Base-by-base conservation (phyloP, 53 echinoderm and acorn worm species). In the Paelopatides confundens region DNA sequence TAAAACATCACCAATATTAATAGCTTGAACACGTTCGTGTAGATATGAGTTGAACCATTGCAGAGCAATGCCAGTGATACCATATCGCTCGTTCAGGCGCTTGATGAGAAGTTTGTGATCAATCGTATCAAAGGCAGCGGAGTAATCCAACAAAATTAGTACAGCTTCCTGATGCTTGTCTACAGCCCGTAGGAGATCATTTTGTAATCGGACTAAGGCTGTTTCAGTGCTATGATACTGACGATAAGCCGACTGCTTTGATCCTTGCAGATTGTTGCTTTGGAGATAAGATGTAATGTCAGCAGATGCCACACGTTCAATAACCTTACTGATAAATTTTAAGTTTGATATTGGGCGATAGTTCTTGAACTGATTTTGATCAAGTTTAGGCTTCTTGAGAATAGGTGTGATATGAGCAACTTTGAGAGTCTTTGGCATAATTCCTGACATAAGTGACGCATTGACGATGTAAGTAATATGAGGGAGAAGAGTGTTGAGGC, bases 341-440 rank as follows among this genome's bases (percentile, higher is more conserved):
- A 89, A 36, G 38, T 89, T 89, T 23, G 85, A 84, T 49, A 85
- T 53, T 32, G 89, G 89, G 23, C 86, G 77, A 50, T 90, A 90
- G 33, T 81, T 86, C 18, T 79, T 66, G 14, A 86, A 68, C 49
- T 66, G 81, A 66, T 90, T 86, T 15, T 36, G 52, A 65, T 85
- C 81, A 32, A 77, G 67, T 47, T 85, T 90, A 30, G 78, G 10
- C 27, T 86, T 90, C 50, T 90, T 90, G 32, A 90, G 31, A 43
- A 86, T 47, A 35, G 89, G 90, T 85, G 85, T 85, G 8, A 86
- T 67, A 49, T 76, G 63, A 15, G 86, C 90, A 13, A 54, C 62
- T 62, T 90, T 86, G 65, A 85, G 65, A 40, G 77, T 47, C 6
- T 71, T 28, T 34, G 90, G 85, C 21, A 90, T 23, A 52, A 13